phyloP scores from a whole-genome alignment of 2,113 vertebrate species.

The Mandrillus leucophaeus region DNA sequence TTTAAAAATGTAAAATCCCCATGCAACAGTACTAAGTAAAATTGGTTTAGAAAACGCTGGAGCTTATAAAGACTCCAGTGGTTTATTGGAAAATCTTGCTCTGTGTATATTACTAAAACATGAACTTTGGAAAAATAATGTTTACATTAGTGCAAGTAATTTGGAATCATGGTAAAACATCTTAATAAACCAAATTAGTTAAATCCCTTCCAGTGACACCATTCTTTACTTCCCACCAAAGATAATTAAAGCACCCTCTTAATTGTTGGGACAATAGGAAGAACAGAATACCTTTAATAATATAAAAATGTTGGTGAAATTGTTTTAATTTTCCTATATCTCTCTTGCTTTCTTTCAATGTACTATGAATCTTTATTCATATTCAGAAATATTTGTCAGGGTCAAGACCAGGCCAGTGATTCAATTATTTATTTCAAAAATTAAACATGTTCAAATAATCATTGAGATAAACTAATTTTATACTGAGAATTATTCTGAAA shows the following conservation, averaged over 20 bases:
- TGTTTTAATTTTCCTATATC: conserved; percentile 46
- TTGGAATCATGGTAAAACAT: neutral
- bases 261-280: neutral
- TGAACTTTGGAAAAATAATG: neutral
- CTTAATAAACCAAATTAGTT: neutral
- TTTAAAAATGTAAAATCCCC: neutral
- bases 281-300: conserved; percentile 55
- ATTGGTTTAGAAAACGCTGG: neutral
- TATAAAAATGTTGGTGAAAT: conserved; percentile 45
- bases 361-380: neutral
- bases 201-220: neutral
- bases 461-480: conserved; percentile 57
- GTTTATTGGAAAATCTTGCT: neutral
- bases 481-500: neutral
- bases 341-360: conserved; percentile 6
- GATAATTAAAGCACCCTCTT: conserved; percentile 8
- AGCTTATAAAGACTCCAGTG: neutral
- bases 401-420: conserved; percentile 16
- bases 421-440: conserved; percentile 53
- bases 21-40: neutral
- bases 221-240: conserved; percentile 6
- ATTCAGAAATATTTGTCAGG: neutral
- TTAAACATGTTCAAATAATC: conserved; percentile 35
- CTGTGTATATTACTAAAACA: neutral
- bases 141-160: neutral